Conservation (phyloP, 1,140 invertebrate genomes). For the Drosophila auraria region DNA sequence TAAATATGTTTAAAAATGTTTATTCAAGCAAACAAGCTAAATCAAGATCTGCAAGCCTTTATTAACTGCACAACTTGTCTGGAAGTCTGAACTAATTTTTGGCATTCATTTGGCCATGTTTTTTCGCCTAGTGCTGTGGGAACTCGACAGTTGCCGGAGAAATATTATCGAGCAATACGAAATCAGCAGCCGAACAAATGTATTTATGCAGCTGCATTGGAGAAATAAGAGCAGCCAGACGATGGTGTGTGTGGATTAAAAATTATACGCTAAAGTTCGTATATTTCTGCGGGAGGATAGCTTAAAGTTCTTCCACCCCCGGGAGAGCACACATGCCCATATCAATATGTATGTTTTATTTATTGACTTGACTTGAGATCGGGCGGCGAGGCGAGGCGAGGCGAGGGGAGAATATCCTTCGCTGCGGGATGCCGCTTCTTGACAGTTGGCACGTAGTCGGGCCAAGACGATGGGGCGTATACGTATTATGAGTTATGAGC, state of each 20-base stretch:
- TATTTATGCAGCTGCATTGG: conserved; percentile 35
- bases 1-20: no score
- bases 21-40: not conserved
- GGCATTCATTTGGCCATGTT: not conserved
- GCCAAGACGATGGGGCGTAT: conserved; percentile 52
- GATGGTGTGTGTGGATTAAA: conserved; percentile 19
- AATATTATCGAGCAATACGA: conserved; percentile 3
- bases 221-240: conserved; percentile 12
- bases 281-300: conserved; percentile 31
- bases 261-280: conserved; percentile 34
- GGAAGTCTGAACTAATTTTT: conserved; percentile 24
- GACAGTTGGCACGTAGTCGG: conserved; percentile 73
- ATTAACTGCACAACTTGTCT: conserved; percentile 11
- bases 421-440: conserved; percentile 46
- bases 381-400: not conserved
- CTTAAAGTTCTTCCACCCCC: conserved; percentile 22
- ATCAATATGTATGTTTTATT: conserved; percentile 66
- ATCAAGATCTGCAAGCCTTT: not conserved
- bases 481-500: conserved; percentile 73
- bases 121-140: conserved; percentile 21
- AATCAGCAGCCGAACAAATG: conserved; percentile 25
- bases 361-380: conserved; percentile 62
- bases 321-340: conserved; percentile 10
- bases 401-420: not conserved
- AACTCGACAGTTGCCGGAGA: conserved; percentile 24